Percentiles rank a stretch among this genome's conserved stretches.
These are phyloP conservation scores for Callyntrura sp. DNA, from an alignment of 2,888 invertebrate genomes.

Conservation along the genomic window DNA sequence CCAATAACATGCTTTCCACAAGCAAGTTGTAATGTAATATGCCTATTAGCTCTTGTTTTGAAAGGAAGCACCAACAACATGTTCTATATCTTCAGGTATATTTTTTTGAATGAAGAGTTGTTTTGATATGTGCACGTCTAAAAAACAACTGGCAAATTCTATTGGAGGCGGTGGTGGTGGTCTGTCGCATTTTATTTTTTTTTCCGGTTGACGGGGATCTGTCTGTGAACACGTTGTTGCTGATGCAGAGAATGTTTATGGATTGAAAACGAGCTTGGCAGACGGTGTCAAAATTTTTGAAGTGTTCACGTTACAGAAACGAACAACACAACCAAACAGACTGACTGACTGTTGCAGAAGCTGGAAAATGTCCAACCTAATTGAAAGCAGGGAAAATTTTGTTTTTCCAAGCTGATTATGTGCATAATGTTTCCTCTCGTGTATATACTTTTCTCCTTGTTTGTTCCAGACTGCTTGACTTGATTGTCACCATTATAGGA, in stretches of 20 bases:
- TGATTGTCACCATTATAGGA: slow-evolving; percentile 49
- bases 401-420: slow-evolving; percentile 14
- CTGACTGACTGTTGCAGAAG: not conserved
- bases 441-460: not conserved
- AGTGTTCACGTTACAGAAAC: not conserved
- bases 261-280: slow-evolving; percentile 30
- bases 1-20: too few relatives aligned
- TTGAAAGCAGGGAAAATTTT: slow-evolving; percentile 25
- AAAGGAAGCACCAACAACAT: slow-evolving; percentile 1
- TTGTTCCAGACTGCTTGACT: slow-evolving; percentile 8
- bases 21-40: not conserved
- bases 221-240: not conserved
- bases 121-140: slow-evolving; percentile 50
- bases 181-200: slow-evolving; percentile 46
- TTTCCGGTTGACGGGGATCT: not conserved
- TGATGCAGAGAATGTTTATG: not conserved
- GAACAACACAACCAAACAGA: not conserved
- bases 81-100: not conserved
- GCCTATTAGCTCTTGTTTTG: not conserved
- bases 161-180: slow-evolving; percentile 1
- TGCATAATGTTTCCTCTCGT: not conserved
- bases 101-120: slow-evolving; percentile 8
- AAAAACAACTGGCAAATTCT: slow-evolving; percentile 21
- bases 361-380: slow-evolving; percentile 55
- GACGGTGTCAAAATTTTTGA: slow-evolving; percentile 35